These are phyloP conservation scores for Gryllus longicercus DNA, from an alignment of 2,888 invertebrate species.

Conservation along the genomic window DNA sequence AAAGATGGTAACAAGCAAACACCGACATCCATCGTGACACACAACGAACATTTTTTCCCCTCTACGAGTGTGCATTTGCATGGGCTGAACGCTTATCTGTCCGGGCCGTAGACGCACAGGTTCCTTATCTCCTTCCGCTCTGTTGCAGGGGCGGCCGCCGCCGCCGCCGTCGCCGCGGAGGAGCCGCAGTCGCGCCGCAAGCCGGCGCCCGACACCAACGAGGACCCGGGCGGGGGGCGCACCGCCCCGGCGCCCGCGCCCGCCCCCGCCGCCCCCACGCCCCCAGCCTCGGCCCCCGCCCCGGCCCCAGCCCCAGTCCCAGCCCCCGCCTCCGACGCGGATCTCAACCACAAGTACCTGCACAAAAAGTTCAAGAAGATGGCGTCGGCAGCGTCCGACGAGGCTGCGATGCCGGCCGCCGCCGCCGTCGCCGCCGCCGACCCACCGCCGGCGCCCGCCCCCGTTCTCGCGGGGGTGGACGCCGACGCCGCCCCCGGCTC, in stretches of 20 bases:
- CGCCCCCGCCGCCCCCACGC: background rate
- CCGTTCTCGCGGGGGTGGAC: background rate
- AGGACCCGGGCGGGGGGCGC: constrained; percentile 31
- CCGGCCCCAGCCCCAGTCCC: background rate
- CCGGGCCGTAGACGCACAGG: too few species aligned
- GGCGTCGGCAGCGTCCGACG: constrained; percentile 55
- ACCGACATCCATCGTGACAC: too few species aligned
- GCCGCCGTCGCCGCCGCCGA: background rate
- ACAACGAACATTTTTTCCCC: too few species aligned
- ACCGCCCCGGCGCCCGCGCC: background rate
- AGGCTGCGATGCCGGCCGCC: constrained; percentile 37
- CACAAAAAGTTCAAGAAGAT: constrained; percentile 93
- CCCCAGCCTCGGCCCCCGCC: too few species aligned
- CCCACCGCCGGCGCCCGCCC: constrained; percentile 22
- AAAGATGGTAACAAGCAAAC: too few species aligned
- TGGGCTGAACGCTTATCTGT: too few species aligned
- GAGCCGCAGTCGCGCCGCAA: background rate
- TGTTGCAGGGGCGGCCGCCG: background rate
- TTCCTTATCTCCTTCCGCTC: background rate
- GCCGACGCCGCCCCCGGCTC: constrained; percentile 36
- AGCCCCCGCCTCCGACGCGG: constrained; percentile 21
- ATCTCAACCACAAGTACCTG: constrained; percentile 62
- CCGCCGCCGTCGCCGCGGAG: background rate
- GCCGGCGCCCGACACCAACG: constrained; percentile 11
- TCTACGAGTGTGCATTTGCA: too few species aligned